Evolutionary conservation across 2,113 vertebrate genomes (phyloP).

Genomic region (Nansenia antarctica): DNA sequence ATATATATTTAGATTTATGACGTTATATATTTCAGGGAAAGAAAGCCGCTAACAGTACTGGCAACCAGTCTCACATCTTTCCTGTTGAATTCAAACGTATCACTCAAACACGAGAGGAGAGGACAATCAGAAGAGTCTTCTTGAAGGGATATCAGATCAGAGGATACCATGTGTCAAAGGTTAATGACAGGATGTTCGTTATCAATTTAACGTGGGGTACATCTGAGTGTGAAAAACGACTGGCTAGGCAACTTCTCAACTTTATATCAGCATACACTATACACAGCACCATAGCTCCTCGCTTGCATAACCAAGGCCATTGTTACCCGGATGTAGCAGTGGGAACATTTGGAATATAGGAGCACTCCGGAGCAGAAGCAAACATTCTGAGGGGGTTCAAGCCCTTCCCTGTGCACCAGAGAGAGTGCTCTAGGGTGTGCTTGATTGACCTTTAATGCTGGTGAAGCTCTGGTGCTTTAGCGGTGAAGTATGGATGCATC

Average conservation of each 20-base stretch:
- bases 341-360: slow-evolving; percentile 40
- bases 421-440: slow-evolving; percentile 4
- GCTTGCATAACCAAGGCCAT: not conserved
- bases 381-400: slow-evolving; percentile 43
- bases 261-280: not conserved
- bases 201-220: not conserved
- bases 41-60: slow-evolving; percentile 9
- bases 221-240: not conserved
- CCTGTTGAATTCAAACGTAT: slow-evolving; percentile 9
- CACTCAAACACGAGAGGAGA: slow-evolving; percentile 29
- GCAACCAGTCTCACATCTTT: slow-evolving; percentile 25
- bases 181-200: not conserved
- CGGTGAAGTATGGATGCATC: slow-evolving; percentile 47
- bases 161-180: not conserved
- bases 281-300: not conserved
- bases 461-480: slow-evolving; percentile 26
- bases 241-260: not conserved
- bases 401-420: slow-evolving; percentile 30
- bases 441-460: not conserved
- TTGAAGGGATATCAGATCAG: not conserved
- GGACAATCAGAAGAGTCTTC: not conserved
- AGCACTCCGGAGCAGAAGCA: slow-evolving; percentile 43
- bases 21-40: slow-evolving; percentile 25
- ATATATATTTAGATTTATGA: slow-evolving; percentile 44
- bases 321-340: slow-evolving; percentile 2